phyloP scores from a whole-genome alignment of 2,888 invertebrate genomes.

The Leptopterna dolabrata region DNA sequence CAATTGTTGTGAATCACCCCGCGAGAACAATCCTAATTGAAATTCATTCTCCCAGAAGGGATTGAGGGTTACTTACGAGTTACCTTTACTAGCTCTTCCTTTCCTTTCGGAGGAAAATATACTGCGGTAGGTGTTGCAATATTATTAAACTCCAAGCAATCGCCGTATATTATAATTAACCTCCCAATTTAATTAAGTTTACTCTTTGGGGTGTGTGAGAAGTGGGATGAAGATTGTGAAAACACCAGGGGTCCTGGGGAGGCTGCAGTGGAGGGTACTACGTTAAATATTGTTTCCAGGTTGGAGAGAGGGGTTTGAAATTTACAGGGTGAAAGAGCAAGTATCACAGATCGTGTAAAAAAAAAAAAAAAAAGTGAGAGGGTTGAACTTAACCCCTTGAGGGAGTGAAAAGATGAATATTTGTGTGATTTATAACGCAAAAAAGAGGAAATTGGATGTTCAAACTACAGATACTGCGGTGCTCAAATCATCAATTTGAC shows the following conservation, averaged over 20 bases:
- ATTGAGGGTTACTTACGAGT: not conserved
- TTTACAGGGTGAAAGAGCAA: not conserved
- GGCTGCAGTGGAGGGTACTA: not conserved
- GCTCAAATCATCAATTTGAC: too few relatives aligned
- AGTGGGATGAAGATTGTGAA: not conserved
- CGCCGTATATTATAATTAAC: slow-evolving; percentile 51
- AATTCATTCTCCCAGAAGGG: not conserved
- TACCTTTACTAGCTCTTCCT: not conserved
- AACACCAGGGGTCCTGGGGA: not conserved
- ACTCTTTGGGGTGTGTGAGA: slow-evolving; percentile 24
- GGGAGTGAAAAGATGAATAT: not conserved
- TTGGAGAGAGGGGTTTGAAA: not conserved
- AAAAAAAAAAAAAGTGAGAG: not conserved
- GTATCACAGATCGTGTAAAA: not conserved
- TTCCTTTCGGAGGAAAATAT: slow-evolving; percentile 10
- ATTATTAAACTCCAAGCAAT: slow-evolving; percentile 52
- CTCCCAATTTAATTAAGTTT: slow-evolving; percentile 49
- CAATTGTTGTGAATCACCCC: not conserved
- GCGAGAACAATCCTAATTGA: not conserved
- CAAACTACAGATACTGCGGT: too few relatives aligned
- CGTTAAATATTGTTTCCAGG: not conserved
- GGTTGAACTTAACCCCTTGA: not conserved
- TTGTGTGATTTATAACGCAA: too few relatives aligned
- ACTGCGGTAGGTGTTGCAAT: slow-evolving; percentile 17
- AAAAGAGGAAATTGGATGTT: too few relatives aligned